phyloP scores from a whole-genome alignment of 2,797 vertebrate genomes.

The Coreius guichenoti region DNA sequence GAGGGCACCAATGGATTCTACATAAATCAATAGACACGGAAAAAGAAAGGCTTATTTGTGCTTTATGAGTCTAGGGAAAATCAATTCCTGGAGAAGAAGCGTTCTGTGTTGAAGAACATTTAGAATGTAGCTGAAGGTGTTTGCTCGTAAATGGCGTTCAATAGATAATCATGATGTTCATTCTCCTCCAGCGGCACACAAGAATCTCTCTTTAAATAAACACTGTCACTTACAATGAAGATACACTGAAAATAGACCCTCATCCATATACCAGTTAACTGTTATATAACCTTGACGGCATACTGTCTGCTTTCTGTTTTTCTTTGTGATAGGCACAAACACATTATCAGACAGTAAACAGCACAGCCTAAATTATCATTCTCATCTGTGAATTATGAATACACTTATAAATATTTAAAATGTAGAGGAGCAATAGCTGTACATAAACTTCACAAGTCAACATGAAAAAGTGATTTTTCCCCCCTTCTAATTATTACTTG shows the following conservation, averaged over 20 bases:
- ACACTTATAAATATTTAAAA: constrained; percentile 10
- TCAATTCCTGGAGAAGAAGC: constrained; percentile 19
- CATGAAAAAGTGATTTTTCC: not conserved
- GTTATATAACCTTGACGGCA: not conserved
- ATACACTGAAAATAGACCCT: not conserved
- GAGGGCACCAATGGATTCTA: constrained; percentile 21
- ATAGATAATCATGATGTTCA: constrained; percentile 5
- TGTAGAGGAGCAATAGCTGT: not conserved
- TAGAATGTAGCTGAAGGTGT: not conserved
- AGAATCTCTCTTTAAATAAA: constrained; percentile 7
- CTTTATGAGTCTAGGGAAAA: constrained; percentile 27
- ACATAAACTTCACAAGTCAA: not conserved
- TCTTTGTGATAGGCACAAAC: constrained; percentile 1
- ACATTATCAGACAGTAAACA: not conserved
- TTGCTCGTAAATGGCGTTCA: constrained; percentile 1
- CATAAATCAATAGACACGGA: constrained; percentile 22
- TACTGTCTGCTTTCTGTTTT: constrained; percentile 8
- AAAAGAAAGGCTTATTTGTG: constrained; percentile 36
- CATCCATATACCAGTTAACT: not conserved
- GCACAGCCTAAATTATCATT: not conserved
- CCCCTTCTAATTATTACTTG: not conserved
- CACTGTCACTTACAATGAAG: not conserved
- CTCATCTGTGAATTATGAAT: constrained; percentile 17
- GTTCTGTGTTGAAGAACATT: not conserved
- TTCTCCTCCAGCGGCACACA: not conserved